Conservation (phyloP, 2,888 invertebrate genomes). For the Eristalinus sepulchralis region DNA sequence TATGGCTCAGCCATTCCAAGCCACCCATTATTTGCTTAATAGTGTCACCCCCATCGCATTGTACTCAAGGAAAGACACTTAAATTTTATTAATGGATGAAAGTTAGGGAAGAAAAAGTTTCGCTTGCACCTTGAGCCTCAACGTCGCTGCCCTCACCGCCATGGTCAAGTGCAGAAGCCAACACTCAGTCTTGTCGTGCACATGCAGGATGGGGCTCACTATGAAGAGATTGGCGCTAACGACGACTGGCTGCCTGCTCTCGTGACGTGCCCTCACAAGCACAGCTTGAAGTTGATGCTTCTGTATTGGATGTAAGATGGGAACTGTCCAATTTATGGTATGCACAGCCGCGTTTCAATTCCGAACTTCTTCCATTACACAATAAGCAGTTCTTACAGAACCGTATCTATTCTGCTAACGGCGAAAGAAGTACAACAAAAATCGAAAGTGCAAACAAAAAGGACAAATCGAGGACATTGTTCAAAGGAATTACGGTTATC, state of each 20-base stretch:
- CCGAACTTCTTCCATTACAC: slow-evolving; percentile 15
- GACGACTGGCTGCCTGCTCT: slow-evolving; percentile 23
- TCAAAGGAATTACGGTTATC: slow-evolving; percentile 63
- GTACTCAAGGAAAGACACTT: slow-evolving; percentile 45
- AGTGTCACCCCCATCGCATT: slow-evolving; percentile 39
- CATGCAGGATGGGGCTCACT: slow-evolving; percentile 28
- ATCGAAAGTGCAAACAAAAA: slow-evolving; percentile 8
- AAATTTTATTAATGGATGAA: slow-evolving; percentile 58
- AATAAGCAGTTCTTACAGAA: slow-evolving; percentile 31
- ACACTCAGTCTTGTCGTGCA: slow-evolving; percentile 31
- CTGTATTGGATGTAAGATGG: too few species aligned
- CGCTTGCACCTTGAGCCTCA: background rate
- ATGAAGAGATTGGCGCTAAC: slow-evolving; percentile 55
- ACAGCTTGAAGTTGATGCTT: too few species aligned
- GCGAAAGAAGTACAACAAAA: slow-evolving; percentile 17
- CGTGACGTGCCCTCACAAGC: background rate
- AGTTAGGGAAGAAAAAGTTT: slow-evolving; percentile 32
- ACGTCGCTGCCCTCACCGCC: background rate
- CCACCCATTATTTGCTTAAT: slow-evolving; percentile 48
- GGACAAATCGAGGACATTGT: slow-evolving; percentile 30
- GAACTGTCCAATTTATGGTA: slow-evolving; percentile 60
- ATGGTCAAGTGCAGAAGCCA: slow-evolving; percentile 64
- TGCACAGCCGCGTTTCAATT: slow-evolving; percentile 54
- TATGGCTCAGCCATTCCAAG: slow-evolving; percentile 8
- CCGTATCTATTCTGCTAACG: slow-evolving; percentile 57